phyloP scores from a whole-genome alignment of 1,140 invertebrate species.

The Diploscapter pachys region DNA sequence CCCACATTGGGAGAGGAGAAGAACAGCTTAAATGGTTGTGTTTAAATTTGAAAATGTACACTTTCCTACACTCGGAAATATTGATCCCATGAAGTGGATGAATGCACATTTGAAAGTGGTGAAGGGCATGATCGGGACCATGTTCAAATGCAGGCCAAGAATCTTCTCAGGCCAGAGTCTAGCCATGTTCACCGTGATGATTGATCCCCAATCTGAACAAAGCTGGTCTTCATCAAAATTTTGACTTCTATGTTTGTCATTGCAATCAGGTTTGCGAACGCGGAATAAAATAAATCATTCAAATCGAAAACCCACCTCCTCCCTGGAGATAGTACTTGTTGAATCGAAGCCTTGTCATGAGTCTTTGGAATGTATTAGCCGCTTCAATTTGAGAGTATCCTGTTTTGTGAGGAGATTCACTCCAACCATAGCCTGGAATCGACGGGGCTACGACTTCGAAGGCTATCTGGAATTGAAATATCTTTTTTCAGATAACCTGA shows the following conservation, averaged over 20 bases:
- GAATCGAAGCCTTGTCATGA: constrained; percentile 77
- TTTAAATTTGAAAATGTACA: too few species aligned
- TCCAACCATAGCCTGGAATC: constrained; percentile 80
- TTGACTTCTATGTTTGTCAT: too few species aligned
- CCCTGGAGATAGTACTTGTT: constrained; percentile 77
- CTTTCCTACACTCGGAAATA: constrained; percentile 16
- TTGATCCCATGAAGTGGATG: constrained; percentile 51
- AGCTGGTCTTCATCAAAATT: too few species aligned
- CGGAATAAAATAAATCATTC: too few species aligned
- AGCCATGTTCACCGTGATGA: too few species aligned
- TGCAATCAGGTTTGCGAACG: too few species aligned
- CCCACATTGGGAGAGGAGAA: constrained; percentile 66
- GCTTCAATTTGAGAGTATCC: constrained; percentile 65
- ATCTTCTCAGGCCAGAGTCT: too few species aligned
- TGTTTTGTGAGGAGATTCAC: constrained; percentile 67
- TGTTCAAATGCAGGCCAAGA: too few species aligned
- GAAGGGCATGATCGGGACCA: too few species aligned
- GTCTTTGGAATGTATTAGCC: constrained; percentile 72
- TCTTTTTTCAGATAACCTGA: too few species aligned
- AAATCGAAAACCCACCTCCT: constrained; percentile 60
- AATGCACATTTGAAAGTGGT: too few species aligned
- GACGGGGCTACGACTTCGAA: constrained; percentile 77
- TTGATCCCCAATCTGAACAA: constrained; percentile 51
- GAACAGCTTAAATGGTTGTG: constrained; percentile 50
- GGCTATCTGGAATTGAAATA: constrained; percentile 64